Evolutionary conservation across 2,113 vertebrate species (phyloP), one percentile per base, ranked within the genome.

Genomic region (Rhinogobius similis): DNA sequence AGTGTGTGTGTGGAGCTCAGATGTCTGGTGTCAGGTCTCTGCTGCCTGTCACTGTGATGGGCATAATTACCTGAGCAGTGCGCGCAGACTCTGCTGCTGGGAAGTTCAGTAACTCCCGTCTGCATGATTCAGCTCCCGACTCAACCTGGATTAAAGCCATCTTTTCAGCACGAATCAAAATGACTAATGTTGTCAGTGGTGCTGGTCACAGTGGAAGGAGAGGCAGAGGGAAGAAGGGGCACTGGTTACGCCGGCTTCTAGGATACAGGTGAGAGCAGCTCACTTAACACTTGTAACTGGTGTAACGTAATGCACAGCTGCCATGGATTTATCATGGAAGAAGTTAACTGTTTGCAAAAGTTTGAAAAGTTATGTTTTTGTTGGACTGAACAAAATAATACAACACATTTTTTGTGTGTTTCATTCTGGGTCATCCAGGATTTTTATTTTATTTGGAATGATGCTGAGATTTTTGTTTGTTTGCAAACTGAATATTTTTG

Each of bases 21-120:
- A 69, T 90, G 86, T 87, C 89, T 71, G 83, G 90, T 87, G 82
- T 90, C 86, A 46, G 80, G 78, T 90, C 62, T 79, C 85, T 14
- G 23, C 29, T 38, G 73, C 65, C 74, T 10, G 63, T 84, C 74
- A 69, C 11, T 23, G 11, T 75, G 84, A 89, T 82, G 56, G 82
- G 63, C 73, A 63, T 84, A 82, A 84, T 85, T 86, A 82, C 84
- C 77, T 68, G 68, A 84, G 62, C 71, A 0, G 63, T 62, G 75
- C 68, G 24, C 12, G 14, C 78, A 4, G 61, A 76, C 76, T 48
- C 63, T 36, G 72, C 18, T 36, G 70, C 16, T 3, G 77, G 68
- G 46, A 74, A 66, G 39, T 63, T 43, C 62, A 41, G 62, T 16
- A 43, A 26, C 62, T 24, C 36, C 36, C 44, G 14, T 46, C n/a